A percentile compares a stretch with the other conserved stretches of the same genome.
phyloP scores from a whole-genome alignment of 2,113 vertebrate genomes.

The Agelaius tricolor region DNA sequence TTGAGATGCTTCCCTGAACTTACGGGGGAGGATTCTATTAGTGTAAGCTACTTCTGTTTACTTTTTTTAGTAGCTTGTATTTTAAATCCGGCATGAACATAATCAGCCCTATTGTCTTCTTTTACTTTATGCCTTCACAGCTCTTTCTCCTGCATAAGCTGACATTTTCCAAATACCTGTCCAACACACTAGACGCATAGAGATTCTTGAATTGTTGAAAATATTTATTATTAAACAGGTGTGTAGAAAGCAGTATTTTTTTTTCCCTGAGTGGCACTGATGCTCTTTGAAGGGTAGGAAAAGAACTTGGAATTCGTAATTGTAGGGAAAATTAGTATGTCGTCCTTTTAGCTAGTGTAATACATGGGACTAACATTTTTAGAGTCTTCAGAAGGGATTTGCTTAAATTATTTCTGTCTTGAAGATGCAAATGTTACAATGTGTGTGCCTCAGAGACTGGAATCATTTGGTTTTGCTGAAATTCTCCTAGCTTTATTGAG shows the following conservation, averaged over 20 bases:
- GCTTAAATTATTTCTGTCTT: background rate
- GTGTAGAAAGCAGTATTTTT: background rate
- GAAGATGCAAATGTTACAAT: background rate
- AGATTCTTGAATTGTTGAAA: background rate
- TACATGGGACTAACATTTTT: background rate
- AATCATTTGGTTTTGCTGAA: background rate
- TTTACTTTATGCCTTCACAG: constrained; percentile 36
- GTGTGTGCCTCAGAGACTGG: constrained; percentile 43
- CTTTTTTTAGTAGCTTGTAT: constrained; percentile 45
- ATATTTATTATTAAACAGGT: constrained; percentile 13
- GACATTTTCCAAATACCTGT: background rate
- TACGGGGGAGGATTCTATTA: constrained; percentile 17
- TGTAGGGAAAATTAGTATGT: background rate
- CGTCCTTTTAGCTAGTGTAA: background rate
- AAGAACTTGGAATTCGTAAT: background rate
- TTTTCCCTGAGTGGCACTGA: background rate
- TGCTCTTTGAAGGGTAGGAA: background rate
- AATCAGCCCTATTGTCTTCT: background rate
- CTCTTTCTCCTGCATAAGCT: background rate
- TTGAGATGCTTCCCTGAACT: constrained; percentile 20
- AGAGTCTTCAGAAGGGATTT: background rate
- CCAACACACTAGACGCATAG: background rate
- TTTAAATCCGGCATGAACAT: constrained; percentile 15
- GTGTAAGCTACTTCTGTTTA: constrained; percentile 40
- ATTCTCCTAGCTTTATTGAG: background rate